Evolutionary conservation across 2,888 invertebrate species (phyloP).

Genomic region (Oscheius sp.): DNA sequence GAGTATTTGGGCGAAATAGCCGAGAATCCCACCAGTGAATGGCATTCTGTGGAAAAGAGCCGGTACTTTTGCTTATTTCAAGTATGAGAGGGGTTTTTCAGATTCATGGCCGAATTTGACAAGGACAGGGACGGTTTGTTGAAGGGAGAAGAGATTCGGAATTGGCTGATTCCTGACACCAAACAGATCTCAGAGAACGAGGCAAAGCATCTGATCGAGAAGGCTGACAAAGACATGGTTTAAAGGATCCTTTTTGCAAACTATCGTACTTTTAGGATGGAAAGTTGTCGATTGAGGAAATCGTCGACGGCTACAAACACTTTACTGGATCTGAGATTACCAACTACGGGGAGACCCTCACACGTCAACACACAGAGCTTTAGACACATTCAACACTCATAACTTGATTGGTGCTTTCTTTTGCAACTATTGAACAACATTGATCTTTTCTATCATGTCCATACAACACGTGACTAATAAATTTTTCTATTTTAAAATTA

Average conservation of each 20-base stretch:
- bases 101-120: constrained; percentile 89
- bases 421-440: too few species aligned
- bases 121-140: constrained; percentile 85
- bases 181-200: constrained; percentile 53
- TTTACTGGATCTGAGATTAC: constrained; percentile 94
- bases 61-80: constrained; percentile 71
- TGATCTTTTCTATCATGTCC: too few species aligned
- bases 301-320: constrained; percentile 85
- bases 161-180: constrained; percentile 79
- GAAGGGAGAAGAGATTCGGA: constrained; percentile 83
- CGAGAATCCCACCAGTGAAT: constrained; percentile 52
- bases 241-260: neutral
- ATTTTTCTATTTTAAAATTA: neutral
- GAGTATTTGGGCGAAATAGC: constrained; percentile 83
- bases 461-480: too few species aligned
- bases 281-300: constrained; percentile 84
- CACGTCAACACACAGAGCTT: too few species aligned
- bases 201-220: constrained; percentile 75
- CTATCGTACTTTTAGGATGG: constrained; percentile 77
- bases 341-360: constrained; percentile 86
- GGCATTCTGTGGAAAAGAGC: constrained; percentile 64
- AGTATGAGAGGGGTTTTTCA: constrained; percentile 20
- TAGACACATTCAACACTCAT: too few species aligned
- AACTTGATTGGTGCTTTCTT: too few species aligned
- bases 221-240: constrained; percentile 83